Percentiles rank a stretch among this genome's conserved stretches.
These are phyloP conservation scores for Dendrolimus kikuchii DNA, from an alignment of 1,140 invertebrate genomes.

Conservation along the genomic window DNA sequence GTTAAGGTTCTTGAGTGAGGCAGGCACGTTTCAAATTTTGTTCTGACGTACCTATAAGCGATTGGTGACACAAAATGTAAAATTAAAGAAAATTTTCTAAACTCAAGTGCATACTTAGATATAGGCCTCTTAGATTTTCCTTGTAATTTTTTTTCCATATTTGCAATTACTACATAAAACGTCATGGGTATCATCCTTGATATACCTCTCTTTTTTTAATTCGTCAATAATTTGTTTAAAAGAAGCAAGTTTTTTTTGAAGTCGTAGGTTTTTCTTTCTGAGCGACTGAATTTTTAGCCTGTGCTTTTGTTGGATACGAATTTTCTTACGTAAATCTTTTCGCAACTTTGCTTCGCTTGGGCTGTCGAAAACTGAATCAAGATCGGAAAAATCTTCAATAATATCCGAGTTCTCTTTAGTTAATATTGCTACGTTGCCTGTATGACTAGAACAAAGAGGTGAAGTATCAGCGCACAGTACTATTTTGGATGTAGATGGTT, in stretches of 20 bases:
- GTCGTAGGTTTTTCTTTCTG: slow-evolving; percentile 7
- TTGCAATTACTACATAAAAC: slow-evolving; percentile 10
- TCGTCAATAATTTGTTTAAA: slow-evolving; percentile 11
- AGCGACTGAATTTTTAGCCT: slow-evolving; percentile 9
- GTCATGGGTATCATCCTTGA: slow-evolving; percentile 12
- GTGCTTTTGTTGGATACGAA: slow-evolving; percentile 9
- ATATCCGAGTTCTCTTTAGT: neutral
- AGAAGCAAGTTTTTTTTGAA: slow-evolving; percentile 14
- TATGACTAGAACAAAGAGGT: too few relatives aligned
- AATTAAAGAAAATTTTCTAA: slow-evolving; percentile 14
- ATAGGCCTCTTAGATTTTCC: slow-evolving; percentile 9
- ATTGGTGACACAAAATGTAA: slow-evolving; percentile 11
- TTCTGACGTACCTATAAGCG: slow-evolving; percentile 13
- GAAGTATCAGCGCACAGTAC: neutral
- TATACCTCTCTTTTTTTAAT: slow-evolving; percentile 14
- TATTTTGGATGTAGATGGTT: slow-evolving; percentile 2
- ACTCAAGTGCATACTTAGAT: slow-evolving; percentile 8
- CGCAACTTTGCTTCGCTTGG: slow-evolving; percentile 10
- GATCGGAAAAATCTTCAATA: slow-evolving; percentile 12
- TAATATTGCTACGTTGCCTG: too few relatives aligned
- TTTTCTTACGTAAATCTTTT: slow-evolving; percentile 9
- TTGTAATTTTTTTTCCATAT: slow-evolving; percentile 12
- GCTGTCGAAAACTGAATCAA: slow-evolving; percentile 14
- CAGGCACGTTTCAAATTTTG: slow-evolving; percentile 13
- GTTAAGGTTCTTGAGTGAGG: slow-evolving; percentile 13